Base-by-base conservation (phyloP, 2,113 vertebrate genomes). In the Bathybates hornii region DNA sequence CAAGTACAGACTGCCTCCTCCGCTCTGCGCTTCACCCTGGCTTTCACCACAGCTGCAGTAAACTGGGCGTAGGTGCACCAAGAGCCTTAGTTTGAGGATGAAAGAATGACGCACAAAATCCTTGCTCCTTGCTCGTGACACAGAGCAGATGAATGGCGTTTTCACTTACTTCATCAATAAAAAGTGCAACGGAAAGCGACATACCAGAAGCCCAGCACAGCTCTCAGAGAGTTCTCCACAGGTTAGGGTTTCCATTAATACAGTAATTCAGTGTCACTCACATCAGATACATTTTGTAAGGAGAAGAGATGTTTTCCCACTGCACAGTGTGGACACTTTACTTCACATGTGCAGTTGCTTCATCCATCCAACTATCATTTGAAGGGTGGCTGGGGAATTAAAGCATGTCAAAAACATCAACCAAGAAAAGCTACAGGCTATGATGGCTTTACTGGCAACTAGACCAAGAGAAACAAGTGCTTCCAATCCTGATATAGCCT, bases 31-130 rank as follows among this genome's bases (percentile, higher is more conserved):
- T 86, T 86, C 59, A 76, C 80, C 82, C 90, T 92, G 94, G 86
- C 90, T 93, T 89, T 91, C 89, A 93, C 95, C 92, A 91, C 86
- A 89, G 91, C 90, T 91, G 91, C 89, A 90, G 85, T 13, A 80
- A 92, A 87, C 86, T 92, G 93, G 93, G 95, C 41, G 94, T 94
- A 92, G 93, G 93, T 87, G 90, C 87, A 85, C 90, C 86, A 48
- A 66, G 88, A 90, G 86, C 83, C 85, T 82, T 54, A 82, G 85
- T 88, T 81, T 59, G 81, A 82, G 86, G 88, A 94, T 91, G 90
- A 93, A 93, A 90, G 93, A 86, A 93, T 95, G 94, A 95, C 93
- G 93, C 92, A 95, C 90, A 92, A 91, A 94, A 91, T 88, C 83
- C 83, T 91, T 57, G 86, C 79, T 89, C 88, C 87, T 66, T 66